Conservation (phyloP, 2,888 invertebrate species). For the Capitulum mitella region DNA sequence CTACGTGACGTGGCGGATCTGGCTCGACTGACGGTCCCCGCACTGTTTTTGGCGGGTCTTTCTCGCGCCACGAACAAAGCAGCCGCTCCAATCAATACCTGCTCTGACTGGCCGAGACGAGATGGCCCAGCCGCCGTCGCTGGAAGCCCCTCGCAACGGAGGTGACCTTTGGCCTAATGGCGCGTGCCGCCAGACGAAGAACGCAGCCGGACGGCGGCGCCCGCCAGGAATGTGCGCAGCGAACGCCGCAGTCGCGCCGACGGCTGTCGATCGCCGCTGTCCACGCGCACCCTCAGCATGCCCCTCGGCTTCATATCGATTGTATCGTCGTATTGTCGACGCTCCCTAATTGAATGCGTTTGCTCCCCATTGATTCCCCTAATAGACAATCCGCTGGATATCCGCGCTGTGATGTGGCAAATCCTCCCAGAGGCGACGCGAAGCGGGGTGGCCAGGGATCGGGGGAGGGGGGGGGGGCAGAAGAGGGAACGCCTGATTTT, state of each 20-base stretch:
- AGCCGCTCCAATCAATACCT: background rate
- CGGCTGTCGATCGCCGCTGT: background rate
- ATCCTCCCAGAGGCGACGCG: background rate
- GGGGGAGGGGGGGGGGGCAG: background rate
- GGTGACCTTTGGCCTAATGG: constrained; percentile 5
- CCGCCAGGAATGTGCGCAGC: too few species aligned
- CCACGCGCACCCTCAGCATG: too few species aligned
- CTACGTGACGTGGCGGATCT: too few species aligned
- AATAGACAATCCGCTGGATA: background rate
- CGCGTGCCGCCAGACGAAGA: background rate
- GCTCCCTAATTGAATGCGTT: background rate
- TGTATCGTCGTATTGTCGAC: background rate
- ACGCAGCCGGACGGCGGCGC: background rate
- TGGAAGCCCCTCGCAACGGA: background rate
- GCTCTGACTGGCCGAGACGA: background rate
- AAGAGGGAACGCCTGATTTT: background rate
- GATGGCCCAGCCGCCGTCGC: background rate
- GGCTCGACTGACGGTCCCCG: too few species aligned
- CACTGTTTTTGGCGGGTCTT: too few species aligned
- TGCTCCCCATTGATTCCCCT: constrained; percentile 18
- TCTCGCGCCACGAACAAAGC: constrained; percentile 13
- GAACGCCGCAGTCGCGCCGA: background rate
- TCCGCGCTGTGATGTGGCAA: too few species aligned
- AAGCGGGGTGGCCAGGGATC: background rate
- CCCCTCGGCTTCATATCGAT: background rate